These are phyloP conservation scores for Cantharis rufa DNA, from an alignment of 2,888 invertebrate genomes.

Conservation along the genomic window DNA sequence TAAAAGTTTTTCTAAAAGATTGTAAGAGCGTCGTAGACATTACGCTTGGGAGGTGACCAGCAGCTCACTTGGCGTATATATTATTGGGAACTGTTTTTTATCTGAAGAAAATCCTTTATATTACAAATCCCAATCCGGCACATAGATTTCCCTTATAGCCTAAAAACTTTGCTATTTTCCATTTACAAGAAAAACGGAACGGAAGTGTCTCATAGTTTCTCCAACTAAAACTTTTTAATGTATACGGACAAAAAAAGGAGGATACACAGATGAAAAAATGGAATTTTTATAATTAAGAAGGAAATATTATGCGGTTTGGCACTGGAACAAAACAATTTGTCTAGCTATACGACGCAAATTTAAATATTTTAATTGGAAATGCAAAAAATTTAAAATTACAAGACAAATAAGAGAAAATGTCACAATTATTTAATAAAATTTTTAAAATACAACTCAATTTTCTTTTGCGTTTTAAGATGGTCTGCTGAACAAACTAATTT, in stretches of 20 bases:
- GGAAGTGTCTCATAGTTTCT: not conserved
- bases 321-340: not conserved
- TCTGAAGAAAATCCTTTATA: constrained; percentile 24
- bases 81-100: constrained; percentile 30
- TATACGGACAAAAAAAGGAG: not conserved
- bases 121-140: constrained; percentile 26
- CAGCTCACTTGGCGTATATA: constrained; percentile 26
- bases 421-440: not conserved
- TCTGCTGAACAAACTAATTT: not conserved
- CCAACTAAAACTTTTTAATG: not conserved
- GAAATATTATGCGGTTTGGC: not conserved
- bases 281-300: not conserved
- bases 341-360: not conserved
- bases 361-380: not conserved
- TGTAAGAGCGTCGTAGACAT: constrained; percentile 25
- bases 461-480: not conserved
- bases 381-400: not conserved
- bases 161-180: constrained; percentile 7
- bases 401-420: not conserved
- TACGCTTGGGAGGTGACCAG: constrained; percentile 31
- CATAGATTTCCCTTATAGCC: constrained; percentile 16
- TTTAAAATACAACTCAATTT: not conserved
- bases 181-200: not conserved
- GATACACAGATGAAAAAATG: not conserved
- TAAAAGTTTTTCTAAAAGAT: constrained; percentile 24